Percentiles rank a stretch among this genome's conserved stretches.
phyloP scores from a whole-genome alignment of 2,888 invertebrate species.

The Tupiocoris notatus region DNA sequence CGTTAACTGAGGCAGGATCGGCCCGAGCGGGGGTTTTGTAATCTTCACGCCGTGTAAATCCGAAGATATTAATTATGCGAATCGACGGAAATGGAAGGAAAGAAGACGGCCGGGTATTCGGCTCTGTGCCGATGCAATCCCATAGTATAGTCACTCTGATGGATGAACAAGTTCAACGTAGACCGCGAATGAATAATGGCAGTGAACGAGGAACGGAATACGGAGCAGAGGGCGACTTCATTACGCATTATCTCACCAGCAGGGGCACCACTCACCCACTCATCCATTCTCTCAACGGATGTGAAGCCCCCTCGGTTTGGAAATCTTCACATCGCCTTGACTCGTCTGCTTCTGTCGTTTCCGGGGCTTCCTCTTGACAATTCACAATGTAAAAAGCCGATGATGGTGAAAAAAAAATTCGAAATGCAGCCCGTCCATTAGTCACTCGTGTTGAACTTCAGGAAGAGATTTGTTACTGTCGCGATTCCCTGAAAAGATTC shows the following conservation, averaged over 20 bases:
- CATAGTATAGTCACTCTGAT: not conserved
- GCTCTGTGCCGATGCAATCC: not conserved
- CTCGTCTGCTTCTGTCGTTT: too few relatives aligned
- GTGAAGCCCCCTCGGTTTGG: not conserved
- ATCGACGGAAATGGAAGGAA: constrained; percentile 1
- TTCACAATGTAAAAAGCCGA: not conserved
- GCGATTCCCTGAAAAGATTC: not conserved
- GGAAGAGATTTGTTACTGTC: not conserved
- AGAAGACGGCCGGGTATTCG: not conserved
- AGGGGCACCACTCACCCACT: not conserved
- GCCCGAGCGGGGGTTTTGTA: not conserved
- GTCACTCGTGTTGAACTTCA: not conserved
- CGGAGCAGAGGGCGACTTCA: constrained; percentile 28
- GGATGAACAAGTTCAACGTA: not conserved
- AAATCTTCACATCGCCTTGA: not conserved
- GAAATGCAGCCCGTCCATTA: not conserved
- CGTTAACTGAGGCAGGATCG: too few relatives aligned
- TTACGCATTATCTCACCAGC: constrained; percentile 28
- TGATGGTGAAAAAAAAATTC: not conserved
- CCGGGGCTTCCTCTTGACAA: not conserved
- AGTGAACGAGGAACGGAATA: constrained; percentile 10
- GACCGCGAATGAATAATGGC: not conserved
- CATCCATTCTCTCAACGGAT: not conserved
- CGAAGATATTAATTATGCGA: constrained; percentile 29
- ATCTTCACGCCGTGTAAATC: constrained; percentile 23